Evolutionary conservation across 2,797 vertebrate genomes (phyloP).

Genomic region (Eulemur mongoz): DNA sequence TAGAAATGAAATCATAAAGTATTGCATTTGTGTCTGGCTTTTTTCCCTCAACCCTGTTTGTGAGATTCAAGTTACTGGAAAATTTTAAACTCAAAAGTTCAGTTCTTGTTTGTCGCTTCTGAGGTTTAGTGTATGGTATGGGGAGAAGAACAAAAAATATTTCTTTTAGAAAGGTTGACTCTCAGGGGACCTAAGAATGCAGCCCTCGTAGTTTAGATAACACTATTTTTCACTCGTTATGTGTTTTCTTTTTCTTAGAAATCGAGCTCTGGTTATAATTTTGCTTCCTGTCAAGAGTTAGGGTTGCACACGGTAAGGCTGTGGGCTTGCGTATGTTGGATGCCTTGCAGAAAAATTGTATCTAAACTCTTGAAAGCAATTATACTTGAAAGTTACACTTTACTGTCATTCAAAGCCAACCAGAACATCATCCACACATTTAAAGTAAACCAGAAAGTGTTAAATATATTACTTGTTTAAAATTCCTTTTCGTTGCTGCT

Average conservation of each 20-base stretch:
- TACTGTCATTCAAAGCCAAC: neutral
- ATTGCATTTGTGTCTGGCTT: conserved; percentile 50
- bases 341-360: conserved; percentile 28
- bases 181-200: conserved; percentile 64
- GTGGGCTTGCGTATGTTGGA: conserved; percentile 42
- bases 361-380: conserved; percentile 61
- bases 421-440: conserved; percentile 44
- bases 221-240: conserved; percentile 76
- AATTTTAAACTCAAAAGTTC: conserved; percentile 79
- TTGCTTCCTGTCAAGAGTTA: conserved; percentile 73
- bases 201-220: conserved; percentile 64
- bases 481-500: conserved; percentile 1
- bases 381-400: neutral
- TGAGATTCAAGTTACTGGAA: conserved; percentile 73
- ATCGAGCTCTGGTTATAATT: conserved; percentile 60
- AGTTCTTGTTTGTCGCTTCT: conserved; percentile 78
- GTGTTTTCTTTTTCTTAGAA: conserved; percentile 72
- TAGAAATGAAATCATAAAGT: neutral
- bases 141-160: conserved; percentile 77
- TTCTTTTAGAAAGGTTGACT: conserved; percentile 76
- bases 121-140: conserved; percentile 66
- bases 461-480: neutral
- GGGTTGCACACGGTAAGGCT: conserved; percentile 63
- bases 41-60: conserved; percentile 31
- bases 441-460: neutral